These are phyloP conservation scores for Lepidostoma basale DNA, from an alignment of 1,140 invertebrate genomes.

Conservation along the genomic window DNA sequence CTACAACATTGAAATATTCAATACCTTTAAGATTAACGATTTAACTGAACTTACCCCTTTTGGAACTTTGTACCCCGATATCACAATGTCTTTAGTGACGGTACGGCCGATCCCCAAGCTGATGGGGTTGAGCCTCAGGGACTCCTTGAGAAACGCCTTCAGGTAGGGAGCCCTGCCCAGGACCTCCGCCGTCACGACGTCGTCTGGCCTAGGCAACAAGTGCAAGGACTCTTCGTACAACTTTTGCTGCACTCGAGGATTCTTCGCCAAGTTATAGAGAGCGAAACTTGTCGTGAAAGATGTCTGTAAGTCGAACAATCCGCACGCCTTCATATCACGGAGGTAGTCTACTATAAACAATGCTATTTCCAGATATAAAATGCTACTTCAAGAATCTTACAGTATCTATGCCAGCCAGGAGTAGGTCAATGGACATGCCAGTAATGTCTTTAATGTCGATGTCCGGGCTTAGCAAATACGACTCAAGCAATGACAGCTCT, in stretches of 20 bases:
- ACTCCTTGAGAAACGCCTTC: conserved; percentile 84
- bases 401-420: conserved; percentile 87
- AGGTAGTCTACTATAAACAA: too few species aligned
- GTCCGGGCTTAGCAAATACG: conserved; percentile 69
- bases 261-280: conserved; percentile 80
- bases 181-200: conserved; percentile 63
- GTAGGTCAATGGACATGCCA: conserved; percentile 80
- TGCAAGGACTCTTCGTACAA: conserved; percentile 69
- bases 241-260: conserved; percentile 75
- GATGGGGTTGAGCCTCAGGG: conserved; percentile 81
- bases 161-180: conserved; percentile 73
- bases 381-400: conserved; percentile 55
- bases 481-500: conserved; percentile 64
- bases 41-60: conserved; percentile 71
- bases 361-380: too few species aligned
- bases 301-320: conserved; percentile 68
- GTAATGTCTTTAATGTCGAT: conserved; percentile 79
- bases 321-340: too few species aligned
- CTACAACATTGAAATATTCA: too few species aligned
- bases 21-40: too few species aligned
- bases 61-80: conserved; percentile 85
- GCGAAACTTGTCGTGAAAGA: conserved; percentile 79
- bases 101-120: conserved; percentile 82
- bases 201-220: conserved; percentile 61
- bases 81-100: conserved; percentile 73